Conservation (phyloP, 1,140 invertebrate genomes). For the Sminthurinus signatus region DNA sequence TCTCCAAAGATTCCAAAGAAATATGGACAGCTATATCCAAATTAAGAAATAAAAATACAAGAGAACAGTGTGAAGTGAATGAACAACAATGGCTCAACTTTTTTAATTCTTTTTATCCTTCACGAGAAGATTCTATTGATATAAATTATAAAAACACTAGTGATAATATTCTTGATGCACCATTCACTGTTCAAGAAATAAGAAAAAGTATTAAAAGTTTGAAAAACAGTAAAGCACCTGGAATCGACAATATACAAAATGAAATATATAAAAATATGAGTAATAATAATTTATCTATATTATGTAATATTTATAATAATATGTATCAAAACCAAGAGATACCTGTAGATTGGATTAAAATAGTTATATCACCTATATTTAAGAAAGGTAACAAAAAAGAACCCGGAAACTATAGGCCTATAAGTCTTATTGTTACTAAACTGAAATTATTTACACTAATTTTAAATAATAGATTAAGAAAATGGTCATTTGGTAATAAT, state of each 20-base stretch:
- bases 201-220: background rate
- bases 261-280: background rate
- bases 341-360: constrained; percentile 4
- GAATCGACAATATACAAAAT: constrained; percentile 5
- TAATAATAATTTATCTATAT: too few species aligned
- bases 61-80: too few species aligned
- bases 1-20: too few species aligned
- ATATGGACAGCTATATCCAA: too few species aligned
- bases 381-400: constrained; percentile 36
- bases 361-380: constrained; percentile 17
- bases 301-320: background rate
- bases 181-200: too few species aligned
- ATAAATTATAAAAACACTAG: background rate
- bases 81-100: too few species aligned
- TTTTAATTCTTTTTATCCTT: too few species aligned
- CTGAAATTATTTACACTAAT: constrained; percentile 40
- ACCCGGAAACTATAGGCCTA: constrained; percentile 39
- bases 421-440: constrained; percentile 36
- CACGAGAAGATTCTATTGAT: background rate
- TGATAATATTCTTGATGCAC: too few species aligned
- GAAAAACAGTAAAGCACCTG: constrained; percentile 4
- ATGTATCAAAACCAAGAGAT: background rate
- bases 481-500: constrained; percentile 22
- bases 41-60: too few species aligned
- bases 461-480: constrained; percentile 31